Evolutionary conservation across 1,140 invertebrate species (phyloP), one percentile per base, ranked within the genome.

Genomic region (Orius insidiosus): DNA sequence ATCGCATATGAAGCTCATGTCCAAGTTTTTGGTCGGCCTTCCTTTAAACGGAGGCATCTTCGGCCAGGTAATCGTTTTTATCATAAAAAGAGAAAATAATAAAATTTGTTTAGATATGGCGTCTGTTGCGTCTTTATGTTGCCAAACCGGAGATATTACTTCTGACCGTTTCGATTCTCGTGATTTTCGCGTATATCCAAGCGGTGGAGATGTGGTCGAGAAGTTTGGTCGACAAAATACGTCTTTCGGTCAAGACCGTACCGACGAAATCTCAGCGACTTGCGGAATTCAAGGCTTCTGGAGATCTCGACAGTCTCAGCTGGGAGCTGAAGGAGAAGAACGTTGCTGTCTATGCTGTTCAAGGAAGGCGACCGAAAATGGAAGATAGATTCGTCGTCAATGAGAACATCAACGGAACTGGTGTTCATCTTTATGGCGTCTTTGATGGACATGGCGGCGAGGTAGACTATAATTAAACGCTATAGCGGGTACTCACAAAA

Each of bases 361-460:
- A 90, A 62, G 90, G 90, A 10, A 69, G 85, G 38, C 68, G 90
- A 59, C 73, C 78, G 42, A 77, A 80, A 44, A 95, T 95, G 90
- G 90, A 94, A 71, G 89, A 95, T 63, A 72, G 87, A 53, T 88
- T 85, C 61, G 80, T 83, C 35, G 72, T 86, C 30, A 74, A 83
- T 49, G 73, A 79, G 58, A 78, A 85, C 56, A 75, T 81, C 24
- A 74, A 78, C 55, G 68, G 74, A 47, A 78, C 75, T 14, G 77
- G 75, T 16, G 76, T 90, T 42, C 79, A 83, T 1, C 67, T 94
- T 38, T 93, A 86, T 68, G 88, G 86, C 33, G 76, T 94, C 45
- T 94, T 93, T 63, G 89, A 95, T 69, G 90, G 89, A 1, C 90
- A 95, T 64, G 90, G 89, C 45, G 90, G 89, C 41, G 84, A 92